Evolutionary conservation across 1,140 invertebrate genomes (phyloP).

Genomic region (Ooceraea biroi): DNA sequence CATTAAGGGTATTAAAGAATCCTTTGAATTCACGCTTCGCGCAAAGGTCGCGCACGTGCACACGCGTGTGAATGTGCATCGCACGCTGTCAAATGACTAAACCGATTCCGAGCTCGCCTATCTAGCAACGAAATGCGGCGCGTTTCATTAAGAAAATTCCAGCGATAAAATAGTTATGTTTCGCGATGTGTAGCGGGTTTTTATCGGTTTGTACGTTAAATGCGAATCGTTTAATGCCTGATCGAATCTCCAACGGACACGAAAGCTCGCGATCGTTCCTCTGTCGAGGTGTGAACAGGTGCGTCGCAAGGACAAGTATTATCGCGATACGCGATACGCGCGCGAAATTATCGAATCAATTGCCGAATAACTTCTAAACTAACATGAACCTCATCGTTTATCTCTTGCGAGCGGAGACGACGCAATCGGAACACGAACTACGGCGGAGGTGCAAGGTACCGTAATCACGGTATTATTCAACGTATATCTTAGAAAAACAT

Average conservation of each 20-base stretch:
- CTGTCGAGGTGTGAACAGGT: conserved; percentile 56
- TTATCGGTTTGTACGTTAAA: conserved; percentile 23
- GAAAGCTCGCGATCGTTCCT: conserved; percentile 24
- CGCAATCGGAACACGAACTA: neutral
- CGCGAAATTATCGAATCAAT: conserved; percentile 26
- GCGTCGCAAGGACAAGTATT: conserved; percentile 50
- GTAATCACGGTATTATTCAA: neutral
- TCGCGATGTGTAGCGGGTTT: neutral
- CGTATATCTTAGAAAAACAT: neutral
- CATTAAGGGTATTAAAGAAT: conserved; percentile 36
- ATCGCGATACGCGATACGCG: conserved; percentile 47
- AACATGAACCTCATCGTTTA: neutral
- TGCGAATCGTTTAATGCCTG: neutral
- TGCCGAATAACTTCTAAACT: neutral
- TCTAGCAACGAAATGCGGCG: neutral
- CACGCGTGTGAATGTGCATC: neutral
- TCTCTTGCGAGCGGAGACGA: neutral
- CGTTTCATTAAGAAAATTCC: neutral
- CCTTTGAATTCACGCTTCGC: conserved; percentile 34
- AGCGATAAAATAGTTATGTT: conserved; percentile 16
- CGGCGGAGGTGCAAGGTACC: neutral
- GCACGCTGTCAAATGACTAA: conserved; percentile 23
- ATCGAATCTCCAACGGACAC: conserved; percentile 1
- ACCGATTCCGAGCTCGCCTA: conserved; percentile 30
- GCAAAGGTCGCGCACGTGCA: neutral